Conservation (phyloP, 1,140 invertebrate genomes). For the Cotesia chilonis region DNA sequence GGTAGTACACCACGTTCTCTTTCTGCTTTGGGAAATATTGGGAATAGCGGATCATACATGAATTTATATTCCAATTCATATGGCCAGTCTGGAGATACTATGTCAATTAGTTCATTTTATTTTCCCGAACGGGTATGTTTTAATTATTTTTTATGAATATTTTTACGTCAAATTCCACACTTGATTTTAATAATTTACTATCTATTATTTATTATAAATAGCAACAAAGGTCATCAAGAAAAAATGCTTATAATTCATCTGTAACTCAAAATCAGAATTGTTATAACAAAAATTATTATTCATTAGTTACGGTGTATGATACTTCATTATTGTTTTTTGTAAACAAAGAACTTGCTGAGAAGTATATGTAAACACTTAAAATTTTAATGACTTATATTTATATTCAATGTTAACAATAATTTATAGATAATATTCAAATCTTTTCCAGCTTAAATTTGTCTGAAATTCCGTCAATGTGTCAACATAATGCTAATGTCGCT, state of each 20-base stretch:
- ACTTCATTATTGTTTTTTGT: conserved; percentile 80
- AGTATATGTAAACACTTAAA: conserved; percentile 76
- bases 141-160: conserved; percentile 24
- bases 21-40: conserved; percentile 74
- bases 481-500: conserved; percentile 81
- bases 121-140: conserved; percentile 76
- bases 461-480: conserved; percentile 77
- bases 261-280: conserved; percentile 51
- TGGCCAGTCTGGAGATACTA: conserved; percentile 65
- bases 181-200: conserved; percentile 25
- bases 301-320: conserved; percentile 83
- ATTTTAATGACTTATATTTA: conserved; percentile 5
- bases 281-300: conserved; percentile 65
- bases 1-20: conserved; percentile 79
- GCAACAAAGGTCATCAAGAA: conserved; percentile 66
- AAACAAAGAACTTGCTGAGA: conserved; percentile 80
- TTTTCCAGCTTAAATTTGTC: conserved; percentile 67
- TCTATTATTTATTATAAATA: conserved; percentile 32
- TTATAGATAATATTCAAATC: conserved; percentile 21
- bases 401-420: not conserved
- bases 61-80: conserved; percentile 66
- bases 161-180: conserved; percentile 3
- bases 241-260: conserved; percentile 54
- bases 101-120: conserved; percentile 79
- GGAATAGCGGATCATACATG: conserved; percentile 60